Evolutionary conservation across 2,888 invertebrate species (phyloP).

Genomic region (Sisyra nigra): DNA sequence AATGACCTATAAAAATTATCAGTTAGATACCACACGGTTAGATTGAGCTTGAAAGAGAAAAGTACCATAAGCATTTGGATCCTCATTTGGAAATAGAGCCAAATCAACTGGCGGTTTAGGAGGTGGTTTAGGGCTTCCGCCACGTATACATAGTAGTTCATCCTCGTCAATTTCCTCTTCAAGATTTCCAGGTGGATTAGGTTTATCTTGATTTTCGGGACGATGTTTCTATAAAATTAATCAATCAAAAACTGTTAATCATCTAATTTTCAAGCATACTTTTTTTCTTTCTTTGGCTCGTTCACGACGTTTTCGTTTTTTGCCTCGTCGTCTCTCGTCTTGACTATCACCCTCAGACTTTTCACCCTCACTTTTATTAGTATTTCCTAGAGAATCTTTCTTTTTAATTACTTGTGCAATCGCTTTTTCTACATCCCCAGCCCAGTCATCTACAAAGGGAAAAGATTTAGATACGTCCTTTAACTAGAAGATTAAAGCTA

Average conservation of each 20-base stretch:
- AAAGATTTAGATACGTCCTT: too few species aligned
- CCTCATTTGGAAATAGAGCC: conserved; percentile 13
- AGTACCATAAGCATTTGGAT: neutral
- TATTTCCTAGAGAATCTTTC: conserved; percentile 22
- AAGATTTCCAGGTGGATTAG: conserved; percentile 17
- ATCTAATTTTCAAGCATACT: neutral
- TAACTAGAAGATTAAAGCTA: neutral
- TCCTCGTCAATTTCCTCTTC: conserved; percentile 52
- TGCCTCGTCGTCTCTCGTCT: conserved; percentile 39
- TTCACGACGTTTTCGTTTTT: conserved; percentile 33
- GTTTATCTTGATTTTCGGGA: conserved; percentile 3
- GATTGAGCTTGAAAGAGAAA: too few species aligned
- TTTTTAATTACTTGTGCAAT: conserved; percentile 60
- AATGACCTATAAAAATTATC: neutral
- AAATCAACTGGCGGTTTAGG: conserved; percentile 16
- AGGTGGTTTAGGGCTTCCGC: conserved; percentile 44
- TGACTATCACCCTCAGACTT: conserved; percentile 31
- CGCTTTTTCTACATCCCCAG: conserved; percentile 61
- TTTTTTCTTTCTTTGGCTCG: conserved; percentile 29
- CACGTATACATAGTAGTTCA: conserved; percentile 65
- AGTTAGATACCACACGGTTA: too few species aligned
- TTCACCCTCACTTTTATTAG: conserved; percentile 23
- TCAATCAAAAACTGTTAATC: neutral
- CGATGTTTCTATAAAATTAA: neutral
- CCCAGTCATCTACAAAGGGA: conserved; percentile 48